phyloP scores from a whole-genome alignment of 2,888 invertebrate species.

The Resseliella maxima region DNA sequence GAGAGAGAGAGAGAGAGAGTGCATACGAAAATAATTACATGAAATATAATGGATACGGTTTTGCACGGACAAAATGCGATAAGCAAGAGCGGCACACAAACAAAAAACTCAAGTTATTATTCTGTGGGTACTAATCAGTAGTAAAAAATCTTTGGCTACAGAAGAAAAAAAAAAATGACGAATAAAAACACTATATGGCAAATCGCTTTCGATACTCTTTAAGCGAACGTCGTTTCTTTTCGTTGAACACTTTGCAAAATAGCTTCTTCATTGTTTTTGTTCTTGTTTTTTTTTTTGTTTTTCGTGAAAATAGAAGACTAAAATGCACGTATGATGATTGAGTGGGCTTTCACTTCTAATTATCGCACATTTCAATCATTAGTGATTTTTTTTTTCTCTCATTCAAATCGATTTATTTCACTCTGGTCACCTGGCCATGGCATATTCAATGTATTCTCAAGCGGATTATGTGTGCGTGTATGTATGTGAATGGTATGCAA shows the following conservation, averaged over 20 bases:
- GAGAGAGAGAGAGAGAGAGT: not conserved
- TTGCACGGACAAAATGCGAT: slow-evolving; percentile 50
- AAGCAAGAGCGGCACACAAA: not conserved
- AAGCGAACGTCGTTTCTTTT: slow-evolving; percentile 52
- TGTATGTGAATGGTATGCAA: not conserved
- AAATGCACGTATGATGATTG: not conserved
- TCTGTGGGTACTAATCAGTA: not conserved
- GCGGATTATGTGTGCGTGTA: no score
- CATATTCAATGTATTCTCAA: slow-evolving; percentile 7
- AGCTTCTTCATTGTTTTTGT: not conserved
- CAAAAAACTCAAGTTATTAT: not conserved
- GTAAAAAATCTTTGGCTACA: not conserved
- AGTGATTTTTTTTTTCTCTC: not conserved
- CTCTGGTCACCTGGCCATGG: not conserved
- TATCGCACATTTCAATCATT: slow-evolving; percentile 6
- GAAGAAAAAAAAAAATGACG: not conserved
- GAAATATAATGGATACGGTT: slow-evolving; percentile 25
- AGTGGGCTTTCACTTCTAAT: slow-evolving; percentile 54
- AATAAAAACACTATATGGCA: not conserved
- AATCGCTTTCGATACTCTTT: slow-evolving; percentile 53
- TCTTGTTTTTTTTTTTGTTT: slow-evolving; percentile 35
- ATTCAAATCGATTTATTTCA: not conserved
- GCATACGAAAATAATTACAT: not conserved
- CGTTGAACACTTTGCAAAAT: slow-evolving; percentile 1
- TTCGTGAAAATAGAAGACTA: not conserved